Base-by-base conservation (phyloP, 2,888 invertebrate species). In the Xestia c-nigrum region DNA sequence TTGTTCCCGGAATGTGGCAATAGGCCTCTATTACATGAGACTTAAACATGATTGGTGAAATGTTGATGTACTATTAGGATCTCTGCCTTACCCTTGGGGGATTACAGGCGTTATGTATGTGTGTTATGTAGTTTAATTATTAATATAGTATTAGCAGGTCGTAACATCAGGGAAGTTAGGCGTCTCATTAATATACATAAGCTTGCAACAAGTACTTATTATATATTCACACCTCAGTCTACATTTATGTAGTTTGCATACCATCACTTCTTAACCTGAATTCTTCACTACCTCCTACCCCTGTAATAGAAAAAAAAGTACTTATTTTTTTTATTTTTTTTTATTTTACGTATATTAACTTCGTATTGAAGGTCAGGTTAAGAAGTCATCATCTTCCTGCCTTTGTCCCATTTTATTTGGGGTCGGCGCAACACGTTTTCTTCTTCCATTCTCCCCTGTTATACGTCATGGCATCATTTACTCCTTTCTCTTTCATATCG, bases 181-280 rank as follows among this genome's bases (percentile, higher is more conserved):
- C 19, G 14, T 55, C 47, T 47, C 38, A 67, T 73, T 46, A 73
- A 67, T 66, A 73, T 47, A 31, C 47, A 57, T 57, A 24, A 46
- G 40, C 40, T 72, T 21, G 64, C n/a, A 61, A 70, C 16, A 57
- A 57, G 59, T 24, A 50, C 5, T 31, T 59, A n/a, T 72, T 65
- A 55, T 55, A 10, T 38, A 59, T 59, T 40, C 43, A n/a, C 31
- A 21, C 63, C 43, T 47, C 12, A 16, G 40, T 59, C 5, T 59
- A 19, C 52, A 9, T n/a, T n/a, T 52, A 21, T n/a, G 52, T 12
- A 40, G 19, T 38, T 40, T 1, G 21, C 21, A 52, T 24, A 43
- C 46, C 16, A 21, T 50, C 19, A 47, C 16, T 31, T 71, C 38
- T 38, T 47, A 16, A 61, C 10, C 9, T 40, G n/a, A 21, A 50